Percentiles rank a stretch among this genome's conserved stretches.
These are phyloP conservation scores for Chrysoperla carnea DNA, from an alignment of 1,140 invertebrate genomes.

Conservation along the genomic window DNA sequence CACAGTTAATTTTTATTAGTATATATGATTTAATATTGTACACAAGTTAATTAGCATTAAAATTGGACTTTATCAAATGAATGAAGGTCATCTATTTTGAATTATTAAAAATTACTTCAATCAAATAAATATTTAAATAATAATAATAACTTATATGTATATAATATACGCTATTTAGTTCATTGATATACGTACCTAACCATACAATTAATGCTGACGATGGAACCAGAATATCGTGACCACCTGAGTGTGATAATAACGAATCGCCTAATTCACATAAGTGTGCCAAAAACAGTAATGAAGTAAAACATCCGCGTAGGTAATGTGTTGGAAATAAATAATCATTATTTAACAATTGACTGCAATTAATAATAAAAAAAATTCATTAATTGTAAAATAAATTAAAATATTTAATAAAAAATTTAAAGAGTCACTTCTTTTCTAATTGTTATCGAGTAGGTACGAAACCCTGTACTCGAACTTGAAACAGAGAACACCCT, in stretches of 20 bases:
- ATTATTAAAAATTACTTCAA: too few relatives aligned
- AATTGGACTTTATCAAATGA: too few relatives aligned
- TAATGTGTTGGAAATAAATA: background rate
- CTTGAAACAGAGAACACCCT: background rate
- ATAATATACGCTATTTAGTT: too few relatives aligned
- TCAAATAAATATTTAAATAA: too few relatives aligned
- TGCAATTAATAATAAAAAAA: constrained; percentile 1
- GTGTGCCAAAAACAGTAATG: constrained; percentile 6
- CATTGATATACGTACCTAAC: background rate
- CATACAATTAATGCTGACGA: background rate
- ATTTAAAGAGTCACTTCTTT: background rate
- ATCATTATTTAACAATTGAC: background rate
- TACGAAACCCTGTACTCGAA: background rate
- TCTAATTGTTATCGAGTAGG: too few relatives aligned
- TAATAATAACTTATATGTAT: too few relatives aligned
- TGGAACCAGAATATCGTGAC: background rate
- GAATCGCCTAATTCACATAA: constrained; percentile 4
- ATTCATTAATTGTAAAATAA: background rate
- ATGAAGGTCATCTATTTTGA: too few relatives aligned
- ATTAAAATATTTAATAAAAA: background rate
- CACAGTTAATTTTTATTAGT: too few relatives aligned
- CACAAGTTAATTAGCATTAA: too few relatives aligned
- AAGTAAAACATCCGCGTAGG: constrained; percentile 2
- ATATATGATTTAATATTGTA: too few relatives aligned
- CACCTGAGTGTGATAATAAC: background rate